phyloP scores from a whole-genome alignment of 2,113 vertebrate genomes.

The Pseudolaguvia tuberculata region DNA sequence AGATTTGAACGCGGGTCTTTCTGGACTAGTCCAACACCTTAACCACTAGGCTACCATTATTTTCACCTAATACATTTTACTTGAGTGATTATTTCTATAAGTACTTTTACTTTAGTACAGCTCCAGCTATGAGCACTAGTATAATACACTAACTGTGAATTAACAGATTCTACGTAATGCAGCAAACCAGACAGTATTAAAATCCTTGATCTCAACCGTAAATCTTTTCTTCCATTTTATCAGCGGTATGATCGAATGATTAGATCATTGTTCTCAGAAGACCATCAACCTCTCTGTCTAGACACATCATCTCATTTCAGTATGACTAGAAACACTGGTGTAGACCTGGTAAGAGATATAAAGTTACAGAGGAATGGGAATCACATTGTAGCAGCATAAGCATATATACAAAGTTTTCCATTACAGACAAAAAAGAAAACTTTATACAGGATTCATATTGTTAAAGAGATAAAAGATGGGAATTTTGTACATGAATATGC shows the following conservation, averaged over 20 bases:
- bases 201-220: background rate
- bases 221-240: background rate
- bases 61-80: too few relatives aligned
- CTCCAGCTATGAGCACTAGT: too few relatives aligned
- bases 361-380: background rate
- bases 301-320: slow-evolving; percentile 10
- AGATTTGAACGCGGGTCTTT: too few relatives aligned
- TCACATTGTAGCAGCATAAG: background rate
- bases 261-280: slow-evolving; percentile 17
- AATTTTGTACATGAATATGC: too few relatives aligned
- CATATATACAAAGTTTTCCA: background rate
- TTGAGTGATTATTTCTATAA: too few relatives aligned
- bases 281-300: slow-evolving; percentile 2
- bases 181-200: background rate
- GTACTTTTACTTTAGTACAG: too few relatives aligned
- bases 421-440: background rate
- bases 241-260: background rate
- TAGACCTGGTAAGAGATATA: background rate
- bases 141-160: too few relatives aligned
- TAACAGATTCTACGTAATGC: too few relatives aligned
- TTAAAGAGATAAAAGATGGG: too few relatives aligned
- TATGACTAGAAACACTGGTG: background rate
- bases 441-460: too few relatives aligned
- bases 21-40: too few relatives aligned
- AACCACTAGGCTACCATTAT: too few relatives aligned